Evolutionary conservation across 2,888 invertebrate species (phyloP), one percentile per base, ranked within the genome.

Genomic region (Polyploca ridens): DNA sequence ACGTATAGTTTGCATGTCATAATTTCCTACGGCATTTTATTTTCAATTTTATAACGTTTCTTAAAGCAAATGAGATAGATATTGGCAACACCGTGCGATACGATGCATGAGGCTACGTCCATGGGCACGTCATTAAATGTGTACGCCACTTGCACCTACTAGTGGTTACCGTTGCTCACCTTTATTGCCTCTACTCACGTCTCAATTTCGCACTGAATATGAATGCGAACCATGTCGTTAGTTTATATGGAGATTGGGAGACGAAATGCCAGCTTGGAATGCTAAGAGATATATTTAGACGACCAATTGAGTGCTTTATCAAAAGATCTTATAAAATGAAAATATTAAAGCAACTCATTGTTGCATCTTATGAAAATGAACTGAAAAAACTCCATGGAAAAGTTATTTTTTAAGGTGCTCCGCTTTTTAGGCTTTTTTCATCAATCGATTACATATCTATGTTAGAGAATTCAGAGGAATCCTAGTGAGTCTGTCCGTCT

Each of bases 91-190:
- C 54, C 54, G 19, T 19, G 54, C 54, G 19, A 54, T 54, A 49
- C 38, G 62, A 62, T 62, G 62, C 65, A 65, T 58, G 57, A 64
- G 35, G 58, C 58, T 38, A 54, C 38, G 65, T 65, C 62, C 62
- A 66, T 67, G 58, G 64, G 57, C 35, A 63, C 72, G 69, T 75
- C 79, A 75, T 80, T 80, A 77, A 80, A 80, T 76, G 74, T 80
- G 72, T 76, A 77, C 74, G 76, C 74, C 71, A 70, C 75, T 76
- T 54, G 54, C 76, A 73, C 68, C 69, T 69, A 71, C 66, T 66
- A 75, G 68, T 64, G 65, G 69, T 70, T 68, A 69, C 70, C 71
- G 46, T 75, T 69, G 66, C 74, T 68, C 73, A 54, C 54, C 54
- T 54, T 54, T 54, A 19, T 54, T 3, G 0, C 54, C 54, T 54